Evolutionary conservation across 2,888 invertebrate species (phyloP), one percentile per base, ranked within the genome.

Genomic region (Camponotus fellah): DNA sequence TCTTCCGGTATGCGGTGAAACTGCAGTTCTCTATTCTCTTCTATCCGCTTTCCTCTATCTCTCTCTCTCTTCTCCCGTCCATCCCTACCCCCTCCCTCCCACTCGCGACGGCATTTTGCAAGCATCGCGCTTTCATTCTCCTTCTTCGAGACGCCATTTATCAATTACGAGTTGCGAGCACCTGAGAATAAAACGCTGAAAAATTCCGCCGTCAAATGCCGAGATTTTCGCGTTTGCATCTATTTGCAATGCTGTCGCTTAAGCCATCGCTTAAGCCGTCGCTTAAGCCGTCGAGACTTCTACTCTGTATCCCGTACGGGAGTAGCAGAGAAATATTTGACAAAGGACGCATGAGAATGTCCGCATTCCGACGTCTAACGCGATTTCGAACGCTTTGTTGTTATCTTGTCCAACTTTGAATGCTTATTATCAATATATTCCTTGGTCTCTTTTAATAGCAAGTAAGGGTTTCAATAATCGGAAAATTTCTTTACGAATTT

Each of bases 1-100:
- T 89, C 90, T 92, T 92, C 89, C 82, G 92, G 92, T 91, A 93
- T 93, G 93, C 92, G 86, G 86, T 86, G 85, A 85, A 84, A 87
- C 86, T 90, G 89, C 88, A 90, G 79, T 88, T 84, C 84, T 77
- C 89, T 75, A 56, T 83, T 85, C 86, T 80, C 87, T 72, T 82
- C 74, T 75, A 53, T 43, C 56, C 71, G 60, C 69, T 40, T 64
- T 68, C 60, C 75, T 40, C 12, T 17, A 56, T n/a, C 34, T n/a
- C 12, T 40, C 34, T n/a, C 12, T 40, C 64, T 14, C 68, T 49
- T 12, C 82, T 83, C 85, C 75, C 53, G 56, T 53, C 17, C 43
- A 46, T n/a, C 46, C 37, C 32, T 32, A n/a, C 49, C 4, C 26
- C 10, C 14, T n/a, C 43, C 68, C 49, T 17, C 46, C 12, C 17